Conservation (phyloP, 2,113 vertebrate genomes). For the Herpetotheres cachinnans region DNA sequence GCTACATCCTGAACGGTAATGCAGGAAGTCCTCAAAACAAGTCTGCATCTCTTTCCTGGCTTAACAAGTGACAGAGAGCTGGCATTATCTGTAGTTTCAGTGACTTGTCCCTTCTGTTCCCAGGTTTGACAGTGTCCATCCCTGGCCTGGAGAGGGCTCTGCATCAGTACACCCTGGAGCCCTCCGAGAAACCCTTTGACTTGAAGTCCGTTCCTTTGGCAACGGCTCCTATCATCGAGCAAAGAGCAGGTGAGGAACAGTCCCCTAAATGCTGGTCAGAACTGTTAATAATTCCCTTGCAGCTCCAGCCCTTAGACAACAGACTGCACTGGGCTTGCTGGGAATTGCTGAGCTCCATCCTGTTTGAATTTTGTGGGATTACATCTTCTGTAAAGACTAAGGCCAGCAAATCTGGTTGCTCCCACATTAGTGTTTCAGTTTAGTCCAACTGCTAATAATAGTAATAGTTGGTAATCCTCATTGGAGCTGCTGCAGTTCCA, state of each 20-base stretch:
- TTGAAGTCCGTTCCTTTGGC: conserved; percentile 83
- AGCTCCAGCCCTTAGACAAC: not conserved
- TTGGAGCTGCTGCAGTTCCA: not conserved
- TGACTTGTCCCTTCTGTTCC: not conserved
- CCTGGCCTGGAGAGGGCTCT: conserved; percentile 81
- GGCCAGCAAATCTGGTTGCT: not conserved
- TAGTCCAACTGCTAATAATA: not conserved
- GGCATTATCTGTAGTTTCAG: not conserved
- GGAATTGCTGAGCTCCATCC: not conserved
- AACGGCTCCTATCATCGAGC: conserved; percentile 72
- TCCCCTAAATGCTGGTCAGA: not conserved
- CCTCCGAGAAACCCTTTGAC: conserved; percentile 82
- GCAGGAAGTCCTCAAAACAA: not conserved
- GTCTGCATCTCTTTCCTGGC: not conserved
- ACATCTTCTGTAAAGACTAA: not conserved
- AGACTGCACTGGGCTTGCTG: not conserved
- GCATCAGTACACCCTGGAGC: conserved; percentile 82
- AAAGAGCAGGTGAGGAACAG: conserved; percentile 74
- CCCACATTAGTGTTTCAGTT: not conserved
- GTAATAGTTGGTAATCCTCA: not conserved
- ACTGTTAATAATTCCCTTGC: not conserved
- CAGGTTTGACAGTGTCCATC: conserved; percentile 79
- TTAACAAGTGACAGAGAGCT: not conserved
- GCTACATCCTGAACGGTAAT: conserved; percentile 82
- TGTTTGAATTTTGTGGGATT: not conserved